phyloP scores from a whole-genome alignment of 2,113 vertebrate genomes.

The Anolis carolinensis region DNA sequence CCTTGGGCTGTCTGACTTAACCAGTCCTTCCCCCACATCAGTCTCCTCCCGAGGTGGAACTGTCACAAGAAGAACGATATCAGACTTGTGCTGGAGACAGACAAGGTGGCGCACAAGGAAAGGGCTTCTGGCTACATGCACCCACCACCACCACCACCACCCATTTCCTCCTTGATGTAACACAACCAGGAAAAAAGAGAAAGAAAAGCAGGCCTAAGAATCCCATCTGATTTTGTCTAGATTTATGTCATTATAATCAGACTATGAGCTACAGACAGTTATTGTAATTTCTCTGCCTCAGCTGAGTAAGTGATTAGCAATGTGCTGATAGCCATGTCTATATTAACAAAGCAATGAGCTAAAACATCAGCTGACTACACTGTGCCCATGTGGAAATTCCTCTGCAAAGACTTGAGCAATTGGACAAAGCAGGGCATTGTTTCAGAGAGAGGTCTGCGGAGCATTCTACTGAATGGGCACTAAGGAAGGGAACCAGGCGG shows the following conservation, averaged over 20 bases:
- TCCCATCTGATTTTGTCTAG: constrained; percentile 8
- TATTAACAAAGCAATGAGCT: constrained; percentile 7
- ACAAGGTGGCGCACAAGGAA: background rate
- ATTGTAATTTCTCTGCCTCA: background rate
- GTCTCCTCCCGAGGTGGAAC: constrained; percentile 17
- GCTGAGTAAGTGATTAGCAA: constrained; percentile 6
- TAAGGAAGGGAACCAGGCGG: background rate
- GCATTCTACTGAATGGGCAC: background rate
- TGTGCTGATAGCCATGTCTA: background rate
- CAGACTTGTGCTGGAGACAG: constrained; percentile 28
- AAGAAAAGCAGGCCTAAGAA: background rate
- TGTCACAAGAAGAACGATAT: constrained; percentile 29
- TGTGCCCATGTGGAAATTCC: background rate
- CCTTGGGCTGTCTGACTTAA: constrained; percentile 41
- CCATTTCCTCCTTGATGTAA: constrained; percentile 42
- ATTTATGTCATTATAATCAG: constrained; percentile 41
- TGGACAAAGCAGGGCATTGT: background rate
- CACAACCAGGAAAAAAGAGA: background rate
- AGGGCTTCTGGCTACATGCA: constrained; percentile 42
- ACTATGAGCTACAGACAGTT: background rate
- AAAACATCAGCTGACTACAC: background rate
- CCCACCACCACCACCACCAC: background rate
- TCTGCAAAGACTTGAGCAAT: background rate
- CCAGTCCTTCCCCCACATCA: constrained; percentile 5
- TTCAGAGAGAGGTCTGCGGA: background rate